Percentiles rank a stretch among this genome's conserved stretches.
These are phyloP conservation scores for Ormyrus nitidulus DNA, from an alignment of 2,888 invertebrate species.

Conservation along the genomic window DNA sequence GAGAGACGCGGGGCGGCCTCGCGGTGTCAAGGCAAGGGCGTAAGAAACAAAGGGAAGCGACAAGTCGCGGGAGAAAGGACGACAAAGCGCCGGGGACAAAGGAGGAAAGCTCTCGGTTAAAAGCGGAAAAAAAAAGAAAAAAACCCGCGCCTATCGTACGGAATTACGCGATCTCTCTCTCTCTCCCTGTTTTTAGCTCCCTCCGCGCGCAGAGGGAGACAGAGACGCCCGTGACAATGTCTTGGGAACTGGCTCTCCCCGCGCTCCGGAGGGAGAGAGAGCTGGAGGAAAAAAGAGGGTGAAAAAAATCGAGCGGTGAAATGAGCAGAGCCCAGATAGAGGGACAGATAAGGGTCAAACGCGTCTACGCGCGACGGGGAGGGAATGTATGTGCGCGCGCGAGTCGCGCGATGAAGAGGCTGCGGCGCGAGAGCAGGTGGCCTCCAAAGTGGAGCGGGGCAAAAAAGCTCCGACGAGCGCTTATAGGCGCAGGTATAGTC, in stretches of 20 bases:
- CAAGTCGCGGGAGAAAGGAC: slow-evolving; percentile 24
- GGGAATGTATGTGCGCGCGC: not conserved
- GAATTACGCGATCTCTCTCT: slow-evolving; percentile 33
- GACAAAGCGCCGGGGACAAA: slow-evolving; percentile 23
- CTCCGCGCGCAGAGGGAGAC: not conserved
- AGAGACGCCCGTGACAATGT: slow-evolving; percentile 35
- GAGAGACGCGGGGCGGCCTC: slow-evolving; percentile 16
- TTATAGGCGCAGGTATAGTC: no score
- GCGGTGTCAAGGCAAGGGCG: not conserved
- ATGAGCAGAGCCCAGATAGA: slow-evolving; percentile 57
- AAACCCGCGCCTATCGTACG: slow-evolving; percentile 19
- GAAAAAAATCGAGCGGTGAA: slow-evolving; percentile 55
- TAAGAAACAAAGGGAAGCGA: slow-evolving; percentile 52
- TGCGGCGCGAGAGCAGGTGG: slow-evolving; percentile 21
- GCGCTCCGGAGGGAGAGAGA: not conserved
- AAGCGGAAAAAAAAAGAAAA: slow-evolving; percentile 39
- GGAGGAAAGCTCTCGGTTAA: slow-evolving; percentile 47
- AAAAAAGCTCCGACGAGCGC: slow-evolving; percentile 9
- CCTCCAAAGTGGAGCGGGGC: slow-evolving; percentile 26
- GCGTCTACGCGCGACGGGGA: slow-evolving; percentile 8
- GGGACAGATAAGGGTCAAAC: slow-evolving; percentile 56
- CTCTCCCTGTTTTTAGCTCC: not conserved
- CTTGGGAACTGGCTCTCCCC: slow-evolving; percentile 47
- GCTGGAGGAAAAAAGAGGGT: slow-evolving; percentile 45
- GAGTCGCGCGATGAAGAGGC: slow-evolving; percentile 22